Evolutionary conservation across 2,888 invertebrate genomes (phyloP), one percentile per base, ranked within the genome.

Genomic region (Notodonta dromedarius): DNA sequence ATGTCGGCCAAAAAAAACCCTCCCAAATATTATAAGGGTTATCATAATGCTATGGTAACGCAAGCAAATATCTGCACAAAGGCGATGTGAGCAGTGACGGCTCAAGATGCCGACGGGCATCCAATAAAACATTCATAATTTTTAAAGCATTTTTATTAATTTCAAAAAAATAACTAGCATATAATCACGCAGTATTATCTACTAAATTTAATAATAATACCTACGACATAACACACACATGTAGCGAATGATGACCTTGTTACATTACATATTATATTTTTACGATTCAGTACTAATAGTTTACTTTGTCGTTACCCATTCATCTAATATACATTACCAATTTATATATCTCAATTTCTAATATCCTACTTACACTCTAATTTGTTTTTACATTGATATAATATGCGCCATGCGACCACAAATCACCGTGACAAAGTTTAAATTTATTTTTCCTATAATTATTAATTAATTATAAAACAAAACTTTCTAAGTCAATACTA

Each of bases 121-220:
- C n/a, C 8, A 14, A 59, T 14, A 44, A 60, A 51, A 40, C 5
- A 51, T 1, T 4, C 56, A 59, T 71, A 77, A 80, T 84, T 77
- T 91, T 90, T 88, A 87, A 90, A 91, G 89, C 88, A 79, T 86
- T 88, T 86, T 93, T 90, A 91, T 90, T 92, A 88, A 90, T 89
- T 91, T 91, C 88, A 90, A 92, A 91, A 56, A 85, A 91, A 90
- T 89, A 91, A 86, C 90, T 90, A 91, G 86, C 89, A 89, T 85
- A 86, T 89, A 88, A 89, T 88, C 91, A 92, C 90, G 85, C 90
- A 83, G 78, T 88, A 88, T 86, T 83, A 85, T 88, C 89, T 88
- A 82, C 54, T 39, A 54, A 13, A 14, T 80, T 87, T 87, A 80
- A 88, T 85, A 84, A 87, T 88, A 91, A 54, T 55, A 84, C 84